Evolutionary conservation across 2,797 vertebrate species (phyloP), one percentile per base, ranked within the genome.

Genomic region (Pangasius djambal): DNA sequence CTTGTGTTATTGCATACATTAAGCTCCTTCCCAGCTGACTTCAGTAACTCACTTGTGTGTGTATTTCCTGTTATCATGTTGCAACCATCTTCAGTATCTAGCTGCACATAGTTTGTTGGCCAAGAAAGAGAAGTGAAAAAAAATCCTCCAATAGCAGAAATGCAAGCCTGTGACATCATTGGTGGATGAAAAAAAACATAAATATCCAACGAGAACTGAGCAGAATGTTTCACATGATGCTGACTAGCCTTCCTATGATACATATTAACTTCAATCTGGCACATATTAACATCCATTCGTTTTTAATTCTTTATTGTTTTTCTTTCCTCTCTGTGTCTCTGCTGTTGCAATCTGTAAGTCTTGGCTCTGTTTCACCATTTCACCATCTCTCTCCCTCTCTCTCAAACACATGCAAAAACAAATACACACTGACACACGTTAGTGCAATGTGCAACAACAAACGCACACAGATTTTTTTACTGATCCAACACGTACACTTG

Each of bases 61-160:
- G 22, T n/a, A 50, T 44, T 40, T 67, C 25, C 28, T 50, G 28
- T 84, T 44, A 69, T 4, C 44, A 50, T 84, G 63, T 67, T 84
- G 63, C 61, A 67, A 20, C 15, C 61, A 67, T 31, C 44, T 50
- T 67, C 37, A 65, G 15, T 83, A 28, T 83, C 59, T 57, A 18
- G 50, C 50, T 61, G 31, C 50, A 55, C 31, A 55, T 31, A 15
- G 48, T 57, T 37, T 57, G 48, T 34, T 82, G 55, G 77, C 82
- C 25, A 78, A n/a, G 86, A 89, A 55, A 37, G 37, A 63, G 75
- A 89, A 86, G 63, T 82, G 65, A 89, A 86, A 86, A 86, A 44
- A 52, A 44, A 52, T 55, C 16, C 59, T 52, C 48, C 75, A 72
- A 50, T 18, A 50, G 84, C 52, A 81, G 75, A 86, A 86, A 5